Evolutionary conservation across 2,113 vertebrate species (phyloP).

Genomic region (Muntiacus muntjak): DNA sequence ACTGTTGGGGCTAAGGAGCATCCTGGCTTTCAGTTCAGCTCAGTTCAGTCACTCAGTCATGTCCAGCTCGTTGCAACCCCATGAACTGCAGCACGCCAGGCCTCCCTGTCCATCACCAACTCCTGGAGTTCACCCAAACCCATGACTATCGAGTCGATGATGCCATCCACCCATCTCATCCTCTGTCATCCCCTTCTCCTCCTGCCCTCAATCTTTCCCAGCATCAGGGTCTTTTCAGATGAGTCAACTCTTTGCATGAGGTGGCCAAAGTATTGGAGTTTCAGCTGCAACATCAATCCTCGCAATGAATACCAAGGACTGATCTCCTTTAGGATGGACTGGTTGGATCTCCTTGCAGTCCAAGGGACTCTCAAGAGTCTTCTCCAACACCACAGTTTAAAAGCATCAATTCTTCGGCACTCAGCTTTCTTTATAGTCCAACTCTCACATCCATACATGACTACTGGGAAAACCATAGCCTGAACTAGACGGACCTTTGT

Average conservation of each 20-base stretch:
- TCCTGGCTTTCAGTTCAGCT: not conserved
- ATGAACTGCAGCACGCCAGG: not conserved
- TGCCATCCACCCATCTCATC: not conserved
- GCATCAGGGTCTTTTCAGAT: not conserved
- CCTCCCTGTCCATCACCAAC: not conserved
- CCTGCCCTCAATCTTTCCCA: not conserved
- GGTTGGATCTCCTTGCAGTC: not conserved
- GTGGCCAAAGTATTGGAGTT: not conserved
- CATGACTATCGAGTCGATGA: not conserved
- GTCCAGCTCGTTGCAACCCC: not conserved
- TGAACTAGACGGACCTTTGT: no score
- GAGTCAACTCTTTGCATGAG: not conserved
- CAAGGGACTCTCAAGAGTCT: not conserved
- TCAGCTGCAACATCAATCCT: not conserved
- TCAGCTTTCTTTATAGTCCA: not conserved
- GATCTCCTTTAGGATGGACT: not conserved
- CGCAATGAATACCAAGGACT: not conserved
- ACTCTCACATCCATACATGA: not conserved
- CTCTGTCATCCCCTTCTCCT: not conserved
- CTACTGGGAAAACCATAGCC: not conserved
- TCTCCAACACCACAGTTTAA: not conserved
- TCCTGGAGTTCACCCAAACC: not conserved
- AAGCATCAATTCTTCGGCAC: fast-evolving
- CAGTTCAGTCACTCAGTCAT: not conserved
- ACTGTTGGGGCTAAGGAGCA: not conserved